phyloP scores from a whole-genome alignment of 92 coral and sea anemone genomes.

The Virgularia gustaviana region DNA sequence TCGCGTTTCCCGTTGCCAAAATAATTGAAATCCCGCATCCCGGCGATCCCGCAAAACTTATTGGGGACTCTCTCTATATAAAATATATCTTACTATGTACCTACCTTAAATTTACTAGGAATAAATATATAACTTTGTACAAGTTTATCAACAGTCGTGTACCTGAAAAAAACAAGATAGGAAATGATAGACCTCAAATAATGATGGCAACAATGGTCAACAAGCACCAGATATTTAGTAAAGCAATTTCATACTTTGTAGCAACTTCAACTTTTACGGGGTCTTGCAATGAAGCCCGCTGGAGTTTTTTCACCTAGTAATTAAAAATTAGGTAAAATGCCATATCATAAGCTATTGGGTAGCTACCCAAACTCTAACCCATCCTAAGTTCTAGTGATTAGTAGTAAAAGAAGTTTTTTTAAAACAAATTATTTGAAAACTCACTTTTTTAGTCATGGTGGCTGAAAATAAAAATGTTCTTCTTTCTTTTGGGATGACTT shows the following conservation, averaged over 20 bases:
- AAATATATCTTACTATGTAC: too few relatives aligned
- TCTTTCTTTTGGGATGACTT: slow-evolving; percentile 90
- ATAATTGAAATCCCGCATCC: too few relatives aligned
- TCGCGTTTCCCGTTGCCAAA: too few relatives aligned
- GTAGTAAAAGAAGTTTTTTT: neutral
- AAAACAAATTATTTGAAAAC: neutral
- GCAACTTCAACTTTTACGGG: slow-evolving; percentile 95
- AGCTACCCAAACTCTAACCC: too few relatives aligned
- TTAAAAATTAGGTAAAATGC: too few relatives aligned
- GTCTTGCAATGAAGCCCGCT: slow-evolving; percentile 91
- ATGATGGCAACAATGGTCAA: neutral
- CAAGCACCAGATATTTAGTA: neutral
- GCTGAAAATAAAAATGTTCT: slow-evolving; percentile 92
- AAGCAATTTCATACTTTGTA: slow-evolving; percentile 68
- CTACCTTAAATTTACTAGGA: slow-evolving; percentile 91
- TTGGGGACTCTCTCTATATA: too few relatives aligned
- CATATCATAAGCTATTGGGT: too few relatives aligned
- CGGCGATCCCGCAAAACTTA: too few relatives aligned
- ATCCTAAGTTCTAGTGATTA: too few relatives aligned
- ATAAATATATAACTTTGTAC: slow-evolving; percentile 89
- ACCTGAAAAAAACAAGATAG: slow-evolving; percentile 47
- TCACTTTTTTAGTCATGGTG: slow-evolving; percentile 96
- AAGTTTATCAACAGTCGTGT: slow-evolving; percentile 87
- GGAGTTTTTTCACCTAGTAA: slow-evolving; percentile 86
- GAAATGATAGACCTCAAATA: neutral